Base-by-base conservation (phyloP, 1,140 invertebrate species). In the Hetaerina americana region DNA sequence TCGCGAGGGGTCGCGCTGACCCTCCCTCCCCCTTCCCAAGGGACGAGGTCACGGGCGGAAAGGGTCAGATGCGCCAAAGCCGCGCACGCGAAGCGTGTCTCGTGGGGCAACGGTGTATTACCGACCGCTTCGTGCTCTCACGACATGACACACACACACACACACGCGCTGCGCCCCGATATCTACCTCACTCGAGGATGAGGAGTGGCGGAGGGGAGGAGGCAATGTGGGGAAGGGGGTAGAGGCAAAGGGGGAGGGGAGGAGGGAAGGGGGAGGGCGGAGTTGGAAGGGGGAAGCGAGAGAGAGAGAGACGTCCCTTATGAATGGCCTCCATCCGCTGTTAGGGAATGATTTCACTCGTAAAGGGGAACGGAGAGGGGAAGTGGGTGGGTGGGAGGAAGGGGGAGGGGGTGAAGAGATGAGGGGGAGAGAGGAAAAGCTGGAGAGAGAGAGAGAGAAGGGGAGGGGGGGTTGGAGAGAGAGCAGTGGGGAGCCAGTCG, bases 261-360 rank as follows among this genome's bases (percentile, higher is more conserved):
- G 31, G 40, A 57, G 40, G 40, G 22, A 57, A 57, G 40, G 40
- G 22, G 22, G 40, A 10, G 10, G 40, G 40, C 22, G 40, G 40
- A n/a, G 40, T 57, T 12, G 40, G 40, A 57, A 18, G 40, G 15
- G 15, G 40, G 40, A n/a, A 57, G 40, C 10, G 10, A 57, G 22
- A 22, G 68, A 24, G 74, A 69, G 74, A 67, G 71, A 40, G 71
- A 25, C 27, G 66, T 26, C 10, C 22, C 40, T 57, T 57, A 10
- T 57, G 40, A 57, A 57, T 57, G 40, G 40, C 40, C 40, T 57
- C 40, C 40, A 57, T 57, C 40, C 40, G 40, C 40, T 57, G 40
- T 57, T 57, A 57, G 40, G 40, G 40, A 57, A 57, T 57, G 40
- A 57, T 57, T 57, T 57, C 40, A 57, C 40, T 57, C 40, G 40